phyloP scores from a whole-genome alignment of 2,797 vertebrate species.

The Platalea minor region DNA sequence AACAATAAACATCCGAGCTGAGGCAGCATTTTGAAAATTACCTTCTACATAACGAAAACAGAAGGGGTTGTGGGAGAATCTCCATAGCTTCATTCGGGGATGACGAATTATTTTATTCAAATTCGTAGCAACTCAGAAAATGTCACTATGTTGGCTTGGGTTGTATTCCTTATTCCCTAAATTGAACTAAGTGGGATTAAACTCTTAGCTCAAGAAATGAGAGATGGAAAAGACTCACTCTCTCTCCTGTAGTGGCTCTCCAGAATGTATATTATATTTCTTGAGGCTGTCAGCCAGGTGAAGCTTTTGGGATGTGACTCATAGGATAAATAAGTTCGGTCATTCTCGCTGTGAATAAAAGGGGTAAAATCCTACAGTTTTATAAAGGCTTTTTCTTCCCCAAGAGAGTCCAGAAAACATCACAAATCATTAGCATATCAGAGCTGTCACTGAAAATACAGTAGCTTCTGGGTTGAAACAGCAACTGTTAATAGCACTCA shows the following conservation, averaged over 20 bases:
- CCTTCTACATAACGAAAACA: not conserved
- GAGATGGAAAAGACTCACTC: not conserved
- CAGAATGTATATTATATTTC: not conserved
- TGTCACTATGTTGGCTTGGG: not conserved
- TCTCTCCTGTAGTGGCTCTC: not conserved
- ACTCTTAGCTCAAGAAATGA: not conserved
- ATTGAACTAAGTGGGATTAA: not conserved
- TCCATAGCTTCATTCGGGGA: not conserved
- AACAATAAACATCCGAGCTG: not conserved
- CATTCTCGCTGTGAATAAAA: conserved; percentile 23
- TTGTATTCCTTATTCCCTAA: not conserved
- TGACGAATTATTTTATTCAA: not conserved
- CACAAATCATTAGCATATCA: not conserved
- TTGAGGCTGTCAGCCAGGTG: not conserved
- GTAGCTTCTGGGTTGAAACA: not conserved
- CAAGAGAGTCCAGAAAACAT: not conserved
- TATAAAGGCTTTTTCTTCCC: not conserved
- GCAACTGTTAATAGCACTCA: not conserved
- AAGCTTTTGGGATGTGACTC: conserved; percentile 4
- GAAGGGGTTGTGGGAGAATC: not conserved
- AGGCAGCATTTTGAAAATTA: conserved; percentile 27
- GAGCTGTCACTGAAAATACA: not conserved
- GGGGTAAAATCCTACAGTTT: not conserved
- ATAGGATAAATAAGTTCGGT: not conserved
- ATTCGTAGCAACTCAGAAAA: not conserved